Conservation (phyloP, 1,140 invertebrate species). For the Protaetia brevitarsis region DNA sequence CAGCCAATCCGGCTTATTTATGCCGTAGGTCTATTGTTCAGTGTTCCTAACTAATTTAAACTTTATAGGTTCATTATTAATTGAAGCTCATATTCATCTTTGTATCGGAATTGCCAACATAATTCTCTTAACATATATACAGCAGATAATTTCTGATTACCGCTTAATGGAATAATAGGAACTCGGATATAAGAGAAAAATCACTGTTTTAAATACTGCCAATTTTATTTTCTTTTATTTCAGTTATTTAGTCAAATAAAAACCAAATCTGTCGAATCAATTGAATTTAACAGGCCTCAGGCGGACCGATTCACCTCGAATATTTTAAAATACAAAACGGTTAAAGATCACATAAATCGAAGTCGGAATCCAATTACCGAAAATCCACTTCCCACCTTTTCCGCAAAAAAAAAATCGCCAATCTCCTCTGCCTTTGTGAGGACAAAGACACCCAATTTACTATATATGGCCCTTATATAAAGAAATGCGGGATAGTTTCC, state of each 20-base stretch:
- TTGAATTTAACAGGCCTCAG: neutral
- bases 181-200: neutral
- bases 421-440: too few species aligned
- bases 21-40: neutral
- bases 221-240: neutral
- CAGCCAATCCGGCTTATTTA: neutral
- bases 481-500: too few species aligned
- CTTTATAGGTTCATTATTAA: slow-evolving; percentile 10
- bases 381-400: neutral
- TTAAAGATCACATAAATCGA: neutral
- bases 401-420: neutral
- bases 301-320: neutral
- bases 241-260: neutral
- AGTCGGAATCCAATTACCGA: slow-evolving; percentile 1
- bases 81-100: slow-evolving; percentile 3
- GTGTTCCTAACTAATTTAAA: slow-evolving; percentile 5
- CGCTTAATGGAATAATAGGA: neutral
- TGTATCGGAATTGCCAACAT: neutral
- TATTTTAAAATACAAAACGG: slow-evolving; percentile 1
- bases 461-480: too few species aligned
- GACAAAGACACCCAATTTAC: too few species aligned
- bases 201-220: neutral
- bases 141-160: neutral
- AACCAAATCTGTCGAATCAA: neutral
- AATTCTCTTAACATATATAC: neutral